Conservation (phyloP, 2,113 vertebrate species). For the Phasianus colchicus region DNA sequence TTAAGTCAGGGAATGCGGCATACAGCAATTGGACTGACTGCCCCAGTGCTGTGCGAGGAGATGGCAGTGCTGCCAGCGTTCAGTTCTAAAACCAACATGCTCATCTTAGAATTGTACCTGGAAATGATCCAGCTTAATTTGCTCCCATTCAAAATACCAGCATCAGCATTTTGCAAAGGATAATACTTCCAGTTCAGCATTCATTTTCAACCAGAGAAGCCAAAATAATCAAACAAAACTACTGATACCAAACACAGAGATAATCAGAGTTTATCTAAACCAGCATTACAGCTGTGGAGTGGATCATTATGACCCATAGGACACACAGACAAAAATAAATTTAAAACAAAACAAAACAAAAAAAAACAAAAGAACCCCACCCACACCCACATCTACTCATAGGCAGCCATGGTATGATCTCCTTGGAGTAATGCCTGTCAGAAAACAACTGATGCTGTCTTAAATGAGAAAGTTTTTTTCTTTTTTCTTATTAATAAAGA, state of each 20-base stretch:
- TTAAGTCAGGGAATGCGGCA: rapidly evolving
- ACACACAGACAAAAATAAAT: neutral
- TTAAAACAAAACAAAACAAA: neutral
- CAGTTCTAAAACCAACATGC: neutral
- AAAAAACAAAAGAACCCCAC: neutral
- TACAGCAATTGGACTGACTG: neutral
- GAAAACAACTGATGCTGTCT: neutral
- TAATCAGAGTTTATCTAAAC: neutral
- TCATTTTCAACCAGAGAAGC: neutral
- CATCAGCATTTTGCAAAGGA: neutral
- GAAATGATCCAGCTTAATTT: neutral
- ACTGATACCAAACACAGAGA: neutral
- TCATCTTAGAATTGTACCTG: neutral
- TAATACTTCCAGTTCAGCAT: neutral
- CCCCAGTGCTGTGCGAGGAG: neutral
- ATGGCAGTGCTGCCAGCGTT: neutral
- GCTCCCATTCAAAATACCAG: neutral
- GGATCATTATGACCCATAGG: rapidly evolving
- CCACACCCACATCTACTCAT: neutral
- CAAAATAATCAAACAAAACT: neutral
- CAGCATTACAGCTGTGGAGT: neutral
- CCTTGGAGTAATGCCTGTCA: neutral
- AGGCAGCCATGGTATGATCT: neutral
- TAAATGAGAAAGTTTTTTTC: neutral
- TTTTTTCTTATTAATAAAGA: neutral